Base-by-base conservation (phyloP, 2,888 invertebrate species). In the Euclidia mi region DNA sequence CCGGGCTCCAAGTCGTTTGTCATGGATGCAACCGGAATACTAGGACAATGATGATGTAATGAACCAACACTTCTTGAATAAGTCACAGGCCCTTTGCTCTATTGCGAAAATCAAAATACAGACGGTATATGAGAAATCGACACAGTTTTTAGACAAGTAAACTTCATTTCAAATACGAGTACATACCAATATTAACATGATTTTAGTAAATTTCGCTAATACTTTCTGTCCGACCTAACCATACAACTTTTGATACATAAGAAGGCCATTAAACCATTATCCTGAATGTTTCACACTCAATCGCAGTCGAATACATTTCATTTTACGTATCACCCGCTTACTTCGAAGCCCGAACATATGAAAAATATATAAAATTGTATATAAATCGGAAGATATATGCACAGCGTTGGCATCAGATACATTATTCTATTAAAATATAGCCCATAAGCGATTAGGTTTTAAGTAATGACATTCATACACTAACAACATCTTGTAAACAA, bases 311-410 rank as follows among this genome's bases (percentile, higher is more conserved):
- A 29, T 41, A 37, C 17, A 50, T 43, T 50, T 28, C 28, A 28
- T 29, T n/a, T 43, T 50, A 50, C 43, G 14, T 43, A 37, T 35
- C 32, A 15, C 25, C 9, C 20, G 28, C 29, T 35, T 2, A 40
- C 55, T 55, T 53, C 32, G 15, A 34, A 65, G 35, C 50, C 48
- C 53, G 25, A 50, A 25, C 32, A 56, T 51, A 50, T 46, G 38
- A 66, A 59, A 56, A 50, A 55, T 41, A 62, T 47, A 61, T 18
- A 50, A 32, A n/a, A 35, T 56, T 45, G 34, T 42, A 59, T 56
- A 49, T 51, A 57, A 25, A 61, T 68, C 58, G 64, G 53, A 58
- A 72, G 59, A 64, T 58, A 49, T 60, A 52, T 52, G 63, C 71
- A 65, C 45, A 63, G 68, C 58, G 37, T 63, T 73, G 63, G 65